Evolutionary conservation across 2,888 invertebrate genomes (phyloP).

Genomic region (Leptinotarsa peninsularis): DNA sequence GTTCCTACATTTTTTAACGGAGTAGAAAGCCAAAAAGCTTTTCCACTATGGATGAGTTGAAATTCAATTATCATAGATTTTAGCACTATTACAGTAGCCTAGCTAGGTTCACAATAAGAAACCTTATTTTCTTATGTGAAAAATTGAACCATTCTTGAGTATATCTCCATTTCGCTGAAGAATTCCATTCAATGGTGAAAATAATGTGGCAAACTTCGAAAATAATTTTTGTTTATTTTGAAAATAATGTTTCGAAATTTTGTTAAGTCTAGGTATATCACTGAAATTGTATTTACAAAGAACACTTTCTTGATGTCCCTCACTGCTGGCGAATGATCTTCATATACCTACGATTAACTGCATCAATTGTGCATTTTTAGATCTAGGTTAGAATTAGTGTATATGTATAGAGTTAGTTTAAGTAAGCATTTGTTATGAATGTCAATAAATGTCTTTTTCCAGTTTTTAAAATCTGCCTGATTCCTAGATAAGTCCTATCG

Average conservation of each 20-base stretch:
- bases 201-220: too few species aligned
- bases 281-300: background rate
- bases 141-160: too few species aligned
- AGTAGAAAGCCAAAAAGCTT: too few species aligned
- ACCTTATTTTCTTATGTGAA: too few species aligned
- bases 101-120: too few species aligned
- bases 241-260: background rate
- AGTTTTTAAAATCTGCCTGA: background rate
- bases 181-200: too few species aligned
- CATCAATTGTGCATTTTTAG: background rate
- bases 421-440: background rate
- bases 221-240: background rate
- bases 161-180: too few species aligned
- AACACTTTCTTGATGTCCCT: background rate
- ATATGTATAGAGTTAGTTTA: background rate
- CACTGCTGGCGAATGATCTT: background rate
- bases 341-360: background rate
- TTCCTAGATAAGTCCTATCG: background rate
- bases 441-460: conserved; percentile 4
- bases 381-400: background rate
- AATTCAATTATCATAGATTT: too few species aligned
- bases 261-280: too few species aligned
- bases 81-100: too few species aligned
- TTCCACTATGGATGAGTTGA: too few species aligned
- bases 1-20: too few species aligned